These are phyloP conservation scores for Orgyia antiqua DNA, from an alignment of 2,888 invertebrate species.

Conservation along the genomic window DNA sequence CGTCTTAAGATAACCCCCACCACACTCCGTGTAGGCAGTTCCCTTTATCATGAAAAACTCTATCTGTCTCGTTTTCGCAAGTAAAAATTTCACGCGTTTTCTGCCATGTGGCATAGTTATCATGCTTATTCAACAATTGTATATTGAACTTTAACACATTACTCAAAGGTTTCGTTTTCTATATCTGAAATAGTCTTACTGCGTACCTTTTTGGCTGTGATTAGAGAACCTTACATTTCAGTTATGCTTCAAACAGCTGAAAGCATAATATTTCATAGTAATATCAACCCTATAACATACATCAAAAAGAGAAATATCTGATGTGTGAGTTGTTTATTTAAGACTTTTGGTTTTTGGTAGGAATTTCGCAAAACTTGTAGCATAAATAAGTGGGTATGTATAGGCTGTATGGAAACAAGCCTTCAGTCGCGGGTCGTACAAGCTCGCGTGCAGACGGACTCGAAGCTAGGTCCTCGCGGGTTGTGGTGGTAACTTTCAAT, in stretches of 20 bases:
- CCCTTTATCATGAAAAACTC: constrained; percentile 68
- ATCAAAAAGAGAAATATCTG: constrained; percentile 5
- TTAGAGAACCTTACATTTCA: constrained; percentile 10
- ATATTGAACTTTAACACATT: constrained; percentile 28
- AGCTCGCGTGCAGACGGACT: constrained; percentile 52
- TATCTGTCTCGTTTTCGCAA: constrained; percentile 63
- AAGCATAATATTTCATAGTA: not conserved
- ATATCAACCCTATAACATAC: constrained; percentile 1
- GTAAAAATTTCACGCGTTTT: constrained; percentile 66
- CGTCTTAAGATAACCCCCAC: constrained; percentile 73
- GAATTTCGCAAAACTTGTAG: constrained; percentile 59
- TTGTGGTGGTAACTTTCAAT: constrained; percentile 66
- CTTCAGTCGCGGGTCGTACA: constrained; percentile 69
- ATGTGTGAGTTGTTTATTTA: constrained; percentile 9
- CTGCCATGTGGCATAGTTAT: constrained; percentile 48
- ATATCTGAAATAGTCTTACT: constrained; percentile 12
- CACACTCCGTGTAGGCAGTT: constrained; percentile 64
- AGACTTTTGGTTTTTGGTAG: constrained; percentile 18
- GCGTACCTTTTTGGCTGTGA: constrained; percentile 27
- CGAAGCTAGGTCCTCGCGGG: constrained; percentile 34
- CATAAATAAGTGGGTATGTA: constrained; percentile 64
- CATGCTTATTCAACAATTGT: constrained; percentile 20
- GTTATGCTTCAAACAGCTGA: constrained; percentile 10
- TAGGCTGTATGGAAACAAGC: constrained; percentile 53
- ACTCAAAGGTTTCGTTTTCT: constrained; percentile 22